Conservation (phyloP, 2,797 vertebrate species). For the Sebastes diploproa region DNA sequence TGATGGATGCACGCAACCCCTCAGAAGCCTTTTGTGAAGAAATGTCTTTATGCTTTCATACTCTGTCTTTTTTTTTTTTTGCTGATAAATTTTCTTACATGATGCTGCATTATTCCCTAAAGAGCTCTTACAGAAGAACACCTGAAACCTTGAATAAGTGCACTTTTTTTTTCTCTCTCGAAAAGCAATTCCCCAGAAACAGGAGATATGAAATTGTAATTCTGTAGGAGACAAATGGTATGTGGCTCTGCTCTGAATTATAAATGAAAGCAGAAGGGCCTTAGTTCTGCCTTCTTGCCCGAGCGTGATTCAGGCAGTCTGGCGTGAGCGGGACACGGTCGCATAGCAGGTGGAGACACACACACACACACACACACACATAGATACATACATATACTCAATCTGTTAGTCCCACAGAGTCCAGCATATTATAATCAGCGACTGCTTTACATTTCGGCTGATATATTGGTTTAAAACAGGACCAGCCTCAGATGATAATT, state of each 20-base stretch:
- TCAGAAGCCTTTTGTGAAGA: slow-evolving; percentile 19
- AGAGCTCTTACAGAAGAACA: slow-evolving; percentile 56
- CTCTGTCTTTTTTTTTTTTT: background rate
- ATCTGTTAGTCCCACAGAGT: slow-evolving; percentile 26
- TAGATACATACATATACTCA: background rate
- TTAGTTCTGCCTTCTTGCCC: slow-evolving; percentile 72
- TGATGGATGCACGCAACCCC: slow-evolving; percentile 23
- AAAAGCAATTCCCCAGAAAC: slow-evolving; percentile 68
- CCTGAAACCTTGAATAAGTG: slow-evolving; percentile 55
- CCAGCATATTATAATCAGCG: slow-evolving; percentile 7
- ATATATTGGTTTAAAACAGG: background rate
- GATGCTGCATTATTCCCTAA: slow-evolving; percentile 49
- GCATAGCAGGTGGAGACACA: slow-evolving; percentile 59
- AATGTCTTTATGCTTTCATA: slow-evolving; percentile 18
- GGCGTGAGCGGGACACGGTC: slow-evolving; percentile 55
- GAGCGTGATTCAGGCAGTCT: slow-evolving; percentile 74
- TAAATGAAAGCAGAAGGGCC: slow-evolving; percentile 79
- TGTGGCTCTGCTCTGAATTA: slow-evolving; percentile 75
- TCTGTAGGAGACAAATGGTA: slow-evolving; percentile 69
- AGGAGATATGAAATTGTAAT: slow-evolving; percentile 77
- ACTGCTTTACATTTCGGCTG: slow-evolving; percentile 3
- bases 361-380: slow-evolving; percentile 20
- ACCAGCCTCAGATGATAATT: background rate
- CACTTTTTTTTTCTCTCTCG: slow-evolving; percentile 10
- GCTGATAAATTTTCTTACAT: slow-evolving; percentile 42